Evolutionary conservation across 2,888 invertebrate genomes (phyloP), one percentile per base, ranked within the genome.

Genomic region (Ecliptopera silaceata): DNA sequence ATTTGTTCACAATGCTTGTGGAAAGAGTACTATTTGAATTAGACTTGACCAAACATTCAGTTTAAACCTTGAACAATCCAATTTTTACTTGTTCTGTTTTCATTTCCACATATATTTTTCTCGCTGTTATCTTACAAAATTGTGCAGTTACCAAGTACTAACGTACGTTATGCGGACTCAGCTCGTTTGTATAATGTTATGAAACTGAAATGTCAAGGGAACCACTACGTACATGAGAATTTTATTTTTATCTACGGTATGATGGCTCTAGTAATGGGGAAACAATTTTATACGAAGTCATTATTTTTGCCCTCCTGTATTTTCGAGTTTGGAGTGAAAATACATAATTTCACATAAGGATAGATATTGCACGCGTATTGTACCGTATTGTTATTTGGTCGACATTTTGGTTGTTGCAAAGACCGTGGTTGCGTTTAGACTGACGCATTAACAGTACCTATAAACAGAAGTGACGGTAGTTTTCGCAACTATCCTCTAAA

Each of bases 121-220:
- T 63, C 56, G 65, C 48, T 56, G 34, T 18, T 50, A 45, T 56
- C 43, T 55, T 42, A 50, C 10, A 46, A 41, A 42, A 54, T 10
- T 52, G 47, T 61, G 54, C 57, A 57, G 56, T 51, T 55, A 62
- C 60, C 39, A 56, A 50, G 43, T 57, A 57, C 43, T 51, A 47
- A 39, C 17, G 11, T 49, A 41, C 32, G 18, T 45, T 51, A 51
- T 43, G 34, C 48, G 44, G 13, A n/a, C 29, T 34, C 12, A 32
- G 18, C 18, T 41, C 53, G 43, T 58, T 58, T 56, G 50, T 45
- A 45, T 44, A 49, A 55, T 49, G 36, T 48, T 54, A 54, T 54
- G 13, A 47, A 54, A 43, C 43, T 47, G 44, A 50, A 53, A 42
- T 44, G 38, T 49, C 48, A 39, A 32, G 22, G 18, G 38, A 49